Percentiles rank a stretch among this genome's conserved stretches.
These are phyloP conservation scores for Pithys albifrons DNA, from an alignment of 2,113 vertebrate species.

Conservation along the genomic window DNA sequence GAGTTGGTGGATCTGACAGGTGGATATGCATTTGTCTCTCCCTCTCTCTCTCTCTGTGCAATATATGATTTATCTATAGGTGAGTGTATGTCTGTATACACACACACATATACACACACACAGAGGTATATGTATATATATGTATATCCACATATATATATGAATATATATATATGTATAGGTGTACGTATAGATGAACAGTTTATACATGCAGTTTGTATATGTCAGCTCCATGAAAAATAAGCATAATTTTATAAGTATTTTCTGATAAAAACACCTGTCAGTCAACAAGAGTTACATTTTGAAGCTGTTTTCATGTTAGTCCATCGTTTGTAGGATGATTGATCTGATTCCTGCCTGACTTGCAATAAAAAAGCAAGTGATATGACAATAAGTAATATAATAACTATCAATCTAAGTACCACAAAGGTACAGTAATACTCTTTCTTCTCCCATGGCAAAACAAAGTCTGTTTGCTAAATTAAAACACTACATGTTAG, in stretches of 20 bases:
- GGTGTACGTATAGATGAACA: not conserved
- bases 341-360: not conserved
- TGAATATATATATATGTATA: not conserved
- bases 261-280: not conserved
- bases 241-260: not conserved
- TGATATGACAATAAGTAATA: not conserved
- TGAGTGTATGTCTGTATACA: not conserved
- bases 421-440: not conserved
- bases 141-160: not conserved
- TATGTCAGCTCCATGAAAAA: not conserved
- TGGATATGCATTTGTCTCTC: not conserved
- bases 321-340: not conserved
- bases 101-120: accelerated
- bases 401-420: not conserved
- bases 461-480: not conserved
- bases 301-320: not conserved
- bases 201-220: not conserved
- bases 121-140: not conserved
- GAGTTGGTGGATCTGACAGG: not conserved
- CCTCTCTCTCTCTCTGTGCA: not conserved
- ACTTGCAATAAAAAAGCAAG: not conserved
- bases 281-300: not conserved
- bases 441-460: not conserved
- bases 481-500: not conserved
- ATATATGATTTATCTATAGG: not conserved